Conservation (phyloP, 2,888 invertebrate species). For the Andricus curvator region DNA sequence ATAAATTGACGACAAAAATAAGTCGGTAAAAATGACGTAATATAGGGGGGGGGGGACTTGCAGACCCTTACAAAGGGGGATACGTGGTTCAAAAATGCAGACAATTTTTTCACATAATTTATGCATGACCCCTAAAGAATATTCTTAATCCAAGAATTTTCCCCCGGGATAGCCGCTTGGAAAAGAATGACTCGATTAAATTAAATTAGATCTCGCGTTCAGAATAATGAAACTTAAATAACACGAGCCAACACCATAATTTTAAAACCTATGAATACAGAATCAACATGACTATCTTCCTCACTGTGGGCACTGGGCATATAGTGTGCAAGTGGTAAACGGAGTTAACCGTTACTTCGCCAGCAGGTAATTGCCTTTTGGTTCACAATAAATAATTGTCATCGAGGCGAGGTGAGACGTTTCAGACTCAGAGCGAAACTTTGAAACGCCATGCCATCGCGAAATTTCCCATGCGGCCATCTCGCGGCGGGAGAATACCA, state of each 20-base stretch:
- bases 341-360: conserved; percentile 30
- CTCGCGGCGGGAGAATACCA: conserved; percentile 30
- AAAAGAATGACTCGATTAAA: neutral
- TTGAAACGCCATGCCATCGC: conserved; percentile 31
- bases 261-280: neutral
- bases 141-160: too few species aligned
- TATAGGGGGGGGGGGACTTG: too few species aligned
- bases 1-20: too few species aligned
- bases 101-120: too few species aligned
- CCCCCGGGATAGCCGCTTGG: neutral
- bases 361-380: conserved; percentile 24
- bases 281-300: neutral
- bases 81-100: too few species aligned
- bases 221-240: neutral
- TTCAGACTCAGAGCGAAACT: conserved; percentile 25
- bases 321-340: conserved; percentile 4
- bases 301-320: neutral
- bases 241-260: neutral
- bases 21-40: too few species aligned
- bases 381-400: conserved; percentile 40
- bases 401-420: conserved; percentile 3
- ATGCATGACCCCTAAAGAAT: too few species aligned
- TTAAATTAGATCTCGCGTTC: neutral
- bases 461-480: conserved; percentile 40
- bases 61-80: too few species aligned